Evolutionary conservation across 2,113 vertebrate species (phyloP).

Genomic region (Danio rerio): DNA sequence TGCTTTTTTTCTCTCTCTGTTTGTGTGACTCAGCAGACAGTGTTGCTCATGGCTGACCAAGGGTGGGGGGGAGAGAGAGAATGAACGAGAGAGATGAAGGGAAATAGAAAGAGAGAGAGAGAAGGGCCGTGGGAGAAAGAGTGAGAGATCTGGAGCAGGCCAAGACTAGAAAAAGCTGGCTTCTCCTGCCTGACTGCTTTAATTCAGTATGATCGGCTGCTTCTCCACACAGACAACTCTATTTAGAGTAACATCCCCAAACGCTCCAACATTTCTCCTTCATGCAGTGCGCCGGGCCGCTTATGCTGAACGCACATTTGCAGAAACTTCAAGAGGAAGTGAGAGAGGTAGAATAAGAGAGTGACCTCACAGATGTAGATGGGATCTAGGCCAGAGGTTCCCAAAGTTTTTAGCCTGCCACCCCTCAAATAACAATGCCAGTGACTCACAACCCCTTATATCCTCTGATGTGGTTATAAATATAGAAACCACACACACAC

Average conservation of each 20-base stretch:
- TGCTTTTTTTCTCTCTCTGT: background rate
- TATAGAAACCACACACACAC: no score
- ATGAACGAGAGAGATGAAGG: background rate
- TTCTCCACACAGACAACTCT: conserved; percentile 20
- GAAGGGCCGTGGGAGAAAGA: conserved; percentile 36
- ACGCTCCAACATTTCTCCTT: background rate
- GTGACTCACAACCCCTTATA: no score
- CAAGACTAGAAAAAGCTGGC: conserved; percentile 32
- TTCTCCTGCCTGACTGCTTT: conserved; percentile 24
- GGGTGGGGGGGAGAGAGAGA: background rate
- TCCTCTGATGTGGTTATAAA: no score
- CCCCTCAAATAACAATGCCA: no score
- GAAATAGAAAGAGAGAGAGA: background rate
- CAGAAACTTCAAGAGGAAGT: background rate
- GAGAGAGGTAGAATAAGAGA: background rate
- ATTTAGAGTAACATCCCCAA: conserved; percentile 37
- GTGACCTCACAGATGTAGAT: conserved; percentile 29
- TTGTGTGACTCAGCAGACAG: conserved; percentile 46
- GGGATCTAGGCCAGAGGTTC: background rate
- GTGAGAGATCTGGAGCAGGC: conserved; percentile 23
- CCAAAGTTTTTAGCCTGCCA: no score
- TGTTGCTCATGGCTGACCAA: conserved; percentile 19
- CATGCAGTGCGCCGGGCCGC: background rate
- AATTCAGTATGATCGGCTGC: conserved; percentile 43
- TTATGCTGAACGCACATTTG: background rate